A percentile compares a stretch with the other conserved stretches of the same genome.
Evolutionary conservation across 2,888 invertebrate genomes (phyloP).

Genomic region (Periphyllus acericola): DNA sequence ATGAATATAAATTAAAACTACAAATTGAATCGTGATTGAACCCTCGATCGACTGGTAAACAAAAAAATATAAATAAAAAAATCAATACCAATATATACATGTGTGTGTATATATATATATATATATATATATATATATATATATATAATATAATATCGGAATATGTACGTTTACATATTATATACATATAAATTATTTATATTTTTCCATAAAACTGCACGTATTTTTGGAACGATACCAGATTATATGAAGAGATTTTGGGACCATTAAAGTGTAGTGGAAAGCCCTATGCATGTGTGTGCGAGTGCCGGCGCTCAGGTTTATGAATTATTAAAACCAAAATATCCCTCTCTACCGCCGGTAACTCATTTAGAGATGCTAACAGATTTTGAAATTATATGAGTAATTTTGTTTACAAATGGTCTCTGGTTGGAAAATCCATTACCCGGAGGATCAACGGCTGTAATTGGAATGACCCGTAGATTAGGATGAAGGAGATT

Average conservation of each 20-base stretch:
- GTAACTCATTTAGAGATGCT: slow-evolving; percentile 59
- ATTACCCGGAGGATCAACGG: slow-evolving; percentile 60
- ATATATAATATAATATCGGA: slow-evolving; percentile 6
- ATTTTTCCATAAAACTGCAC: slow-evolving; percentile 60
- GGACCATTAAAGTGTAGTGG: slow-evolving; percentile 59
- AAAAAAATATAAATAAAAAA: slow-evolving; percentile 25
- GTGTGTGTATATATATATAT: neutral
- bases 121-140: slow-evolving; percentile 25
- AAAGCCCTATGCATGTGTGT: slow-evolving; percentile 38
- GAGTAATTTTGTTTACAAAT: slow-evolving; percentile 61
- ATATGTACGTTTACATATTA: slow-evolving; percentile 19
- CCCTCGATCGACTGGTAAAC: slow-evolving; percentile 55
- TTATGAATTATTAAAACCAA: slow-evolving; percentile 60
- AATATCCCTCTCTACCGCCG: slow-evolving; percentile 29
- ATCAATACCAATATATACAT: slow-evolving; percentile 6
- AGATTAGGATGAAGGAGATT: slow-evolving; percentile 55
- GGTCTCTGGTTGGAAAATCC: slow-evolving; percentile 53
- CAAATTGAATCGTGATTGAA: slow-evolving; percentile 62
- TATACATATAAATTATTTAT: slow-evolving; percentile 50
- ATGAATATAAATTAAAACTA: slow-evolving; percentile 62
- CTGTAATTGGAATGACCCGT: slow-evolving; percentile 61
- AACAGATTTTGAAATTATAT: slow-evolving; percentile 61
- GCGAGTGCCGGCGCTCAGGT: slow-evolving; percentile 22
- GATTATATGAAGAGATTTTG: slow-evolving; percentile 59
- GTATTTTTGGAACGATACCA: slow-evolving; percentile 60